A percentile compares a stretch with the other conserved stretches of the same genome.
phyloP scores from a whole-genome alignment of 2,797 vertebrate genomes.

The Stomatorhinus walkeri region DNA sequence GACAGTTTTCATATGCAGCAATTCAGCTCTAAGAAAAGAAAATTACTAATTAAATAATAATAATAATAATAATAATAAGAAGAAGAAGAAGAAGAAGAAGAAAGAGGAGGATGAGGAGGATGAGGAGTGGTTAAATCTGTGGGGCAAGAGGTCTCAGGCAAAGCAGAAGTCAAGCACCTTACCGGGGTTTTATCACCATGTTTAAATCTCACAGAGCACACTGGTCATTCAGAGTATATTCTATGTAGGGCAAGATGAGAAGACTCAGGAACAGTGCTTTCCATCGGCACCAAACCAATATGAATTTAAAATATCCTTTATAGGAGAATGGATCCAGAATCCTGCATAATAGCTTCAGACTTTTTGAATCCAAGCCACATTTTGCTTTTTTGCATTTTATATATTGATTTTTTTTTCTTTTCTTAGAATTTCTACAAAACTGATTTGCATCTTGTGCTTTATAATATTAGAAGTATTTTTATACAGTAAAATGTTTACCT shows the following conservation, averaged over 20 bases:
- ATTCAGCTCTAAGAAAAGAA: not conserved
- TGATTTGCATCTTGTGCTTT: not conserved
- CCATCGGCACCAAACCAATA: not conserved
- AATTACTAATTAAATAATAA: not conserved
- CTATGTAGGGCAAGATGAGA: not conserved
- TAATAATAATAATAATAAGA: not conserved
- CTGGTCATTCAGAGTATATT: not conserved
- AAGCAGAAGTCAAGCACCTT: not conserved
- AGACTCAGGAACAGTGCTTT: not conserved
- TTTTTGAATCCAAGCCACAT: not conserved
- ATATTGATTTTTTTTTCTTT: not conserved
- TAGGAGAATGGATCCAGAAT: not conserved
- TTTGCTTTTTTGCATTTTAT: not conserved
- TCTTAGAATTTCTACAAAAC: not conserved
- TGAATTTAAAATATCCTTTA: not conserved
- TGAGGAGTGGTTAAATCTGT: too few relatives aligned
- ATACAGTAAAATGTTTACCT: not conserved
- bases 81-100: too few relatives aligned
- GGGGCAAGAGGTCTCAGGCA: not conserved
- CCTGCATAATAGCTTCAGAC: not conserved
- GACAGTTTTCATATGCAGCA: not conserved
- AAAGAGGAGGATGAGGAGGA: not conserved
- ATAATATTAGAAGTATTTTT: not conserved
- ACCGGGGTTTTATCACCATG: not conserved
- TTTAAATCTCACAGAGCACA: not conserved